phyloP scores from a whole-genome alignment of 2,797 vertebrate genomes.

The Anguilla anguilla region DNA sequence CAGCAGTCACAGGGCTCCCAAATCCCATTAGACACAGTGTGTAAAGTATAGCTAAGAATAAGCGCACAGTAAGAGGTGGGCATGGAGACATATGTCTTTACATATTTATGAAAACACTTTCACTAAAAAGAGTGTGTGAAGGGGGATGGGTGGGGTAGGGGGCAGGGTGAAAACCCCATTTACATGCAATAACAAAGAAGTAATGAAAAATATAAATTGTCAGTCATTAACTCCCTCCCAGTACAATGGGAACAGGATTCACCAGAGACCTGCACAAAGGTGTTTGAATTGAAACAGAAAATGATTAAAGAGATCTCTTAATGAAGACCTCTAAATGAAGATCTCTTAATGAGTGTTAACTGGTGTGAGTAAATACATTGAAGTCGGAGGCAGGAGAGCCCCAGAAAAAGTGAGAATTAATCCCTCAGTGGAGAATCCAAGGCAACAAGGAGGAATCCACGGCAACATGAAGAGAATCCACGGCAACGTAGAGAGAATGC shows the following conservation, averaged over 20 bases:
- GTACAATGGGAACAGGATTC: slow-evolving; percentile 51
- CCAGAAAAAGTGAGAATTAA: slow-evolving; percentile 41
- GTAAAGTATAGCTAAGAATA: slow-evolving; percentile 14
- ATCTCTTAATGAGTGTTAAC: slow-evolving; percentile 60
- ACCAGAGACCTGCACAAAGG: slow-evolving; percentile 50
- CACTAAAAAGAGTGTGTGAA: slow-evolving; percentile 1
- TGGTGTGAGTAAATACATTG: slow-evolving; percentile 50
- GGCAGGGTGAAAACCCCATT: slow-evolving; percentile 39
- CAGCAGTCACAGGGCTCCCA: background rate
- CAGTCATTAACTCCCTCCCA: slow-evolving; percentile 57
- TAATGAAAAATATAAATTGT: slow-evolving; percentile 54
- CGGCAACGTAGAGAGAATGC: background rate
- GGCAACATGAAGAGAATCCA: background rate
- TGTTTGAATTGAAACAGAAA: slow-evolving; percentile 58
- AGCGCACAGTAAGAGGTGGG: slow-evolving; percentile 3
- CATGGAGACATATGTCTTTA: slow-evolving; percentile 33
- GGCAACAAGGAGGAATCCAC: background rate
- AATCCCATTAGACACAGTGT: slow-evolving; percentile 37
- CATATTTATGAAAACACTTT: slow-evolving; percentile 41
- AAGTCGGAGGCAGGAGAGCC: slow-evolving; percentile 42
- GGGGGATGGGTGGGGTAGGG: slow-evolving; percentile 15
- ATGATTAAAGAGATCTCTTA: slow-evolving; percentile 59
- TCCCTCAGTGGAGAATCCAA: slow-evolving; percentile 12
- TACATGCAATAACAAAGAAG: slow-evolving; percentile 52
- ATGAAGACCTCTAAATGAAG: slow-evolving; percentile 59